phyloP scores from a whole-genome alignment of 2,113 vertebrate genomes.

The Calidris pygmaea region DNA sequence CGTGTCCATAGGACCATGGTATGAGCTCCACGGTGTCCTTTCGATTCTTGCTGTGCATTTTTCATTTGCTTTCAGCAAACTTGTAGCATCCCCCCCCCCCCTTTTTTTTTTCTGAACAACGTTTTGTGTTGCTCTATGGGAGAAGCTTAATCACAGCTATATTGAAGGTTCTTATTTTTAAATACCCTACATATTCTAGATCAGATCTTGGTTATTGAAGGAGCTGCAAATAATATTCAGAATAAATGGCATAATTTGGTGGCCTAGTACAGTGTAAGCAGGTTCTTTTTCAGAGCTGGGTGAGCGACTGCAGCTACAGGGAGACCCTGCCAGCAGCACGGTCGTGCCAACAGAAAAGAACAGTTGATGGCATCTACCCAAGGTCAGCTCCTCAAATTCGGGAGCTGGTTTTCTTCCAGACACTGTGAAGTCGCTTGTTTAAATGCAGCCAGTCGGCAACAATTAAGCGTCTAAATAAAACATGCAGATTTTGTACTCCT shows the following conservation, averaged over 20 bases:
- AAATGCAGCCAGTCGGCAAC: constrained; percentile 75
- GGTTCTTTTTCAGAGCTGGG: constrained; percentile 8
- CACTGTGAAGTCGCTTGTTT: constrained; percentile 71
- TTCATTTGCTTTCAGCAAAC: neutral
- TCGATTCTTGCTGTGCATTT: neutral
- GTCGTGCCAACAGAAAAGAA: constrained; percentile 75
- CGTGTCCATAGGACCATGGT: neutral
- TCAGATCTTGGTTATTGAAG: neutral
- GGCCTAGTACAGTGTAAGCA: neutral
- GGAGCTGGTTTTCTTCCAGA: constrained; percentile 73
- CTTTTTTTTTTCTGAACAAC: neutral
- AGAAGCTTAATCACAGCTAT: neutral
- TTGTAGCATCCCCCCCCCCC: neutral
- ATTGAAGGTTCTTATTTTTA: neutral
- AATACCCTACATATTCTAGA: neutral
- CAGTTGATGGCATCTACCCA: constrained; percentile 78
- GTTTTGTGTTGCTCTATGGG: neutral
- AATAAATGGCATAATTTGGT: neutral
- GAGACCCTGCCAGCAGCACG: constrained; percentile 69
- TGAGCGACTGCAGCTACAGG: neutral
- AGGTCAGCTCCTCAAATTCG: constrained; percentile 77
- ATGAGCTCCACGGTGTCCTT: neutral
- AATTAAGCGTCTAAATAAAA: constrained; percentile 73
- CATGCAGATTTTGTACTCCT: constrained; percentile 64
- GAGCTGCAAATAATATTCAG: neutral